A percentile compares a stretch with the other conserved stretches of the same genome.
Conservation (phyloP, 2,113 vertebrate genomes). For the Lichenostomus cassidix region DNA sequence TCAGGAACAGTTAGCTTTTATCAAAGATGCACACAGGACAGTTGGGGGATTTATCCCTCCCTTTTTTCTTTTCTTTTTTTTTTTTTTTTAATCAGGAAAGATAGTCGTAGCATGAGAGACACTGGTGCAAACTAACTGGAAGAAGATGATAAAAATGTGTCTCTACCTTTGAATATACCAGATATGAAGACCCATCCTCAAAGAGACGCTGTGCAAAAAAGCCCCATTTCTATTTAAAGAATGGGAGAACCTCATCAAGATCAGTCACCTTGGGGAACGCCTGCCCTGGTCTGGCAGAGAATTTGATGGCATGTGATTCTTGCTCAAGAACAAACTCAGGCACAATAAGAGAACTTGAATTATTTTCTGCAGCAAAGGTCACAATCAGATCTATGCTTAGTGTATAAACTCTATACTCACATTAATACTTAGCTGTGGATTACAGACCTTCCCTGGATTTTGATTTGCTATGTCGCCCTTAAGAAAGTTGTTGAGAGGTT, state of each 20-base stretch:
- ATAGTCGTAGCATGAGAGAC: neutral
- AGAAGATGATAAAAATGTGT: neutral
- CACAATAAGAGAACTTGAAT: neutral
- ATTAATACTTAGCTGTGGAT: neutral
- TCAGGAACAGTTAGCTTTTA: neutral
- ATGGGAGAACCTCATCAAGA: neutral
- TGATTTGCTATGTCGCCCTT: neutral
- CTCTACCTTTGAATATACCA: neutral
- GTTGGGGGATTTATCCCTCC: neutral
- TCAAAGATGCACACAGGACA: neutral
- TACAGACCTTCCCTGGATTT: neutral
- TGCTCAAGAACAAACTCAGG: neutral
- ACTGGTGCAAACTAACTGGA: neutral
- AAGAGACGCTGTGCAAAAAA: neutral
- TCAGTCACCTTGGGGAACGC: rapidly evolving
- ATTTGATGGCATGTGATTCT: neutral
- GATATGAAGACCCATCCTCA: neutral
- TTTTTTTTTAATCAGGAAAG: neutral
- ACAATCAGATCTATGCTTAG: neutral
- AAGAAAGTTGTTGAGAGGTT: neutral
- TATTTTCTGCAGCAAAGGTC: neutral
- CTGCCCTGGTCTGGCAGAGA: neutral
- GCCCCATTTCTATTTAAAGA: neutral
- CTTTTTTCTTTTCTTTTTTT: no score
- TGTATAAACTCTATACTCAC: neutral